Evolutionary conservation across 2,113 vertebrate species (phyloP).

Genomic region (Hippoglossus stenolepis): DNA sequence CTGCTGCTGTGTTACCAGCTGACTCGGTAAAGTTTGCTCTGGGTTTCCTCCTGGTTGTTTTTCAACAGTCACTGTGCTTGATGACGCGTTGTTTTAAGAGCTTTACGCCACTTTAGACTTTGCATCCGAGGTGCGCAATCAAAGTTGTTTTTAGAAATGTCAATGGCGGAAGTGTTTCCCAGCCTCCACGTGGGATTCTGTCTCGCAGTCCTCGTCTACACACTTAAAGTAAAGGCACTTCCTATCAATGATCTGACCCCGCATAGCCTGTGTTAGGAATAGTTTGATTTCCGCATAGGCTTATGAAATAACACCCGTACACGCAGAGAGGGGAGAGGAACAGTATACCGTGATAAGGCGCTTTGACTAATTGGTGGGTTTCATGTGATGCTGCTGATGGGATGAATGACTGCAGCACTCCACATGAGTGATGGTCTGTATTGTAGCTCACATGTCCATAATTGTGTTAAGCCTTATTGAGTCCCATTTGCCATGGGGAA

Average conservation of each 20-base stretch:
- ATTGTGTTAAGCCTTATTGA: constrained; percentile 48
- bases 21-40: constrained; percentile 22
- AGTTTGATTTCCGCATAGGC: background rate
- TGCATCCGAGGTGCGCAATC: background rate
- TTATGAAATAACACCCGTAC: background rate
- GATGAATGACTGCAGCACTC: constrained; percentile 32
- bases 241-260: background rate
- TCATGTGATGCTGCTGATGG: constrained; percentile 67
- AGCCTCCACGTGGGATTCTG: constrained; percentile 64
- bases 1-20: background rate
- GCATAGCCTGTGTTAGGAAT: background rate
- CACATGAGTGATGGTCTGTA: constrained; percentile 8
- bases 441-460: constrained; percentile 61
- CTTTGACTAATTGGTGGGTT: constrained; percentile 29
- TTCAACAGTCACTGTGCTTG: background rate
- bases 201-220: background rate
- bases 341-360: background rate
- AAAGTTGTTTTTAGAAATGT: constrained; percentile 47
- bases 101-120: too few relatives aligned
- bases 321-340: background rate
- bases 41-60: background rate
- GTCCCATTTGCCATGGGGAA: constrained; percentile 36
- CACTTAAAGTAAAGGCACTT: background rate
- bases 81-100: background rate
- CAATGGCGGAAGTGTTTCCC: constrained; percentile 43